phyloP scores from a whole-genome alignment of 2,113 vertebrate genomes.

The Nettapus auritus region DNA sequence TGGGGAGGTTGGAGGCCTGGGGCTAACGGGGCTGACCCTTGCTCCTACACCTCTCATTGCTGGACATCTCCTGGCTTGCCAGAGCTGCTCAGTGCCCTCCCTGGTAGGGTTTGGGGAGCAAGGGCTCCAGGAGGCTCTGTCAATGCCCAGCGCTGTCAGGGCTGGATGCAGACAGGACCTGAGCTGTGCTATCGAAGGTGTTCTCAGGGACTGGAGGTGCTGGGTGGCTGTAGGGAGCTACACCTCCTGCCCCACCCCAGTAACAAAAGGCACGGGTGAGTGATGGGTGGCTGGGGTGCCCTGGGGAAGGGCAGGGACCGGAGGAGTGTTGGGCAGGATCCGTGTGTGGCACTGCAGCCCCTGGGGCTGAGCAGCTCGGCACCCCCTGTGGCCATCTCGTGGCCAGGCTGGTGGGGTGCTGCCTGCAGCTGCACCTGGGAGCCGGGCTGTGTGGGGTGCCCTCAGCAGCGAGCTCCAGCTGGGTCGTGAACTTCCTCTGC shows the following conservation, averaged over 20 bases:
- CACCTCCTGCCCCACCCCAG: not conserved
- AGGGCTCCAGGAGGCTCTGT: not conserved
- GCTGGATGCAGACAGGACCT: not conserved
- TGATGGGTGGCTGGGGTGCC: not conserved
- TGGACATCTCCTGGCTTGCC: not conserved
- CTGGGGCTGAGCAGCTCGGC: too few species aligned
- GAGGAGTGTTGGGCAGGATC: rapidly evolving
- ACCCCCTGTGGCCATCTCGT: rapidly evolving
- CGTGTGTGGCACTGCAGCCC: not conserved
- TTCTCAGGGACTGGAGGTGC: not conserved
- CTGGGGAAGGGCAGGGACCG: too few species aligned
- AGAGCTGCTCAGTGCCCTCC: not conserved
- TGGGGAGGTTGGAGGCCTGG: not conserved
- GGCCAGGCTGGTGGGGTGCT: not conserved
- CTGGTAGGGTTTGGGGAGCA: not conserved
- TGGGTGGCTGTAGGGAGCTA: rapidly evolving
- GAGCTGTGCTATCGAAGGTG: not conserved
- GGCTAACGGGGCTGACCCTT: rapidly evolving
- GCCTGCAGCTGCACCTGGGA: not conserved
- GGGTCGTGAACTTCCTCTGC: not conserved
- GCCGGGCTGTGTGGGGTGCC: rapidly evolving
- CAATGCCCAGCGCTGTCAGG: rapidly evolving
- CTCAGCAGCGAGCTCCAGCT: rapidly evolving
- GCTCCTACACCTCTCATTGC: rapidly evolving
- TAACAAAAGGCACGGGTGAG: not conserved